These are phyloP conservation scores for Globia sparganii DNA, from an alignment of 2,888 invertebrate genomes.

Conservation along the genomic window DNA sequence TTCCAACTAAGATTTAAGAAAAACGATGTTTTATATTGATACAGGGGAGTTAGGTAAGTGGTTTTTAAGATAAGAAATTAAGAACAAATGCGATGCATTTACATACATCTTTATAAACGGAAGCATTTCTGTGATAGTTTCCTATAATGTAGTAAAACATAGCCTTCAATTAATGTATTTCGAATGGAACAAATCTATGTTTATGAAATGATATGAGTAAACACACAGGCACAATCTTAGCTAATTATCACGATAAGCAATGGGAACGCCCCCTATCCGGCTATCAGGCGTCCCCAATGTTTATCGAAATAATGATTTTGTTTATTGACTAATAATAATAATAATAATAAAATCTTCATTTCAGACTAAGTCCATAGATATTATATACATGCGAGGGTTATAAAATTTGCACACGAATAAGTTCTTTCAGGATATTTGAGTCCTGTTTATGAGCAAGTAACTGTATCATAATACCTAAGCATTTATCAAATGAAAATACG, in stretches of 20 bases:
- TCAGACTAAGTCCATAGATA: no score
- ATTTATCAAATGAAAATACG: conserved; percentile 6
- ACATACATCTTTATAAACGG: conserved; percentile 41
- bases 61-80: conserved; percentile 15
- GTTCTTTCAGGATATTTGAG: no score
- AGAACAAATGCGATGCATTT: conserved; percentile 62
- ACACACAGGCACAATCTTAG: not conserved
- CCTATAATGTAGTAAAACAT: conserved; percentile 10
- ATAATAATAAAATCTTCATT: no score
- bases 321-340: conserved; percentile 1
- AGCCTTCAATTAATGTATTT: not conserved
- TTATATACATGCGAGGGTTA: no score
- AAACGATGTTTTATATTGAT: conserved; percentile 8
- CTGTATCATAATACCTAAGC: no score
- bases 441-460: no score
- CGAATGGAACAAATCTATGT: conserved; percentile 16
- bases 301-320: not conserved
- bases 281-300: not conserved
- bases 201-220: not conserved
- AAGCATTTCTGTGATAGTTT: conserved; percentile 65
- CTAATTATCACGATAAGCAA: not conserved
- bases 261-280: conserved; percentile 21
- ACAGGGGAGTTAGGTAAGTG: conserved; percentile 6
- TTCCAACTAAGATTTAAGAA: not conserved
- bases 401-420: no score